These are phyloP conservation scores for Amblyopsis rosae DNA, from an alignment of 2,113 vertebrate species.

Conservation along the genomic window DNA sequence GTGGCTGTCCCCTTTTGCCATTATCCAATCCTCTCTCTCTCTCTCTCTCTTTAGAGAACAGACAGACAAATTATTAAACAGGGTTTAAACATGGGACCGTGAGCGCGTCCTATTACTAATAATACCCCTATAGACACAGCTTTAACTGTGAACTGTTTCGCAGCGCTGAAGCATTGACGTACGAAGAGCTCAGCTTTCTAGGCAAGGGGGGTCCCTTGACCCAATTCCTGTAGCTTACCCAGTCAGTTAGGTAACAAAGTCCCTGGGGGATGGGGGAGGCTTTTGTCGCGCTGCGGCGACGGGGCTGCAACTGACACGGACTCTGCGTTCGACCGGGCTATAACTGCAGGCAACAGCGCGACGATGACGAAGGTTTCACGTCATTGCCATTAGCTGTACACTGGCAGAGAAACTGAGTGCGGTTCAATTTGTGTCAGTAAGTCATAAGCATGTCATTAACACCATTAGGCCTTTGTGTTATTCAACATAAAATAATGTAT, in stretches of 20 bases:
- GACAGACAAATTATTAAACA: background rate
- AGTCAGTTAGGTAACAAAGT: conserved; percentile 48
- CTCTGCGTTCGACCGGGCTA: conserved; percentile 23
- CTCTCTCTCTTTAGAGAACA: background rate
- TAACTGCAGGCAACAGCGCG: conserved; percentile 35
- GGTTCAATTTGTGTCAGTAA: conserved; percentile 33
- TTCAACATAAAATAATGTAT: too few species aligned
- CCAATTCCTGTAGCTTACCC: conserved; percentile 36
- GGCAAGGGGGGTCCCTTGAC: conserved; percentile 25
- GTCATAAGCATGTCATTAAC: conserved; percentile 47
- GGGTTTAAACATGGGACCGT: too few species aligned
- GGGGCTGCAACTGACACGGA: conserved; percentile 32
- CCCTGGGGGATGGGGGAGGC: background rate
- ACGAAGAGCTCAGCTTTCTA: conserved; percentile 48
- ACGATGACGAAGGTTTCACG: conserved; percentile 38
- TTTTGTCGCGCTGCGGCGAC: conserved; percentile 26
- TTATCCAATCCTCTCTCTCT: background rate
- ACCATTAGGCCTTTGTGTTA: conserved; percentile 18
- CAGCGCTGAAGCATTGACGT: conserved; percentile 39
- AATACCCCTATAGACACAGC: background rate
- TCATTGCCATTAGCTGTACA: conserved; percentile 32
- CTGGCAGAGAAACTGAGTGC: conserved; percentile 19
- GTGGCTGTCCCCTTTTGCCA: background rate
- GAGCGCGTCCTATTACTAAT: too few species aligned
- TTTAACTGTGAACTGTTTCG: conserved; percentile 18